Conservation (phyloP, 2,797 vertebrate species). For the Dendrocincla fuliginosa region DNA sequence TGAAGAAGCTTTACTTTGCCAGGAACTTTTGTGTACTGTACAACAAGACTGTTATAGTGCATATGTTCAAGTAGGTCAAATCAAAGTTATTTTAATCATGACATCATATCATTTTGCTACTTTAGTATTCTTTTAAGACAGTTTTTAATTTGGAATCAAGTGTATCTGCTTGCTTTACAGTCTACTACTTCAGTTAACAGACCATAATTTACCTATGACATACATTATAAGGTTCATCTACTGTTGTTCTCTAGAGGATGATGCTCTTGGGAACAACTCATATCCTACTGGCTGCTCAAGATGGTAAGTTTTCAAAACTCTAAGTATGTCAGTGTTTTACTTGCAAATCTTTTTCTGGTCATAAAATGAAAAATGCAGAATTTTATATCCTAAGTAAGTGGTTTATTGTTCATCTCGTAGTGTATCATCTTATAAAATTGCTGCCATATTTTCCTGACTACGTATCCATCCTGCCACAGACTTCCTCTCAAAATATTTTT, state of each 20-base stretch:
- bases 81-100: not conserved
- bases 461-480: not conserved
- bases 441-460: not conserved
- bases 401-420: not conserved
- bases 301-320: not conserved
- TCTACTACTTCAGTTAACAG: not conserved
- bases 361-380: not conserved
- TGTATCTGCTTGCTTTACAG: not conserved
- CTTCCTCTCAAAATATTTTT: not conserved
- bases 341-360: not conserved
- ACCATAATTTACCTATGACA: not conserved
- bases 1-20: constrained; percentile 10
- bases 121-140: not conserved
- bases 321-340: not conserved
- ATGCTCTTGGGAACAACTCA: not conserved
- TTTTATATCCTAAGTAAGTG: not conserved
- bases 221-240: not conserved
- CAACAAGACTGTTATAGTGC: not conserved
- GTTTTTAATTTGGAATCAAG: not conserved
- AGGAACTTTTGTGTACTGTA: not conserved
- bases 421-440: not conserved
- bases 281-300: not conserved
- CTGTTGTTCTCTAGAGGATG: not conserved
- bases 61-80: not conserved
- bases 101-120: not conserved